Base-by-base conservation (phyloP, 2,797 vertebrate genomes). In the Stomatorhinus walkeri region DNA sequence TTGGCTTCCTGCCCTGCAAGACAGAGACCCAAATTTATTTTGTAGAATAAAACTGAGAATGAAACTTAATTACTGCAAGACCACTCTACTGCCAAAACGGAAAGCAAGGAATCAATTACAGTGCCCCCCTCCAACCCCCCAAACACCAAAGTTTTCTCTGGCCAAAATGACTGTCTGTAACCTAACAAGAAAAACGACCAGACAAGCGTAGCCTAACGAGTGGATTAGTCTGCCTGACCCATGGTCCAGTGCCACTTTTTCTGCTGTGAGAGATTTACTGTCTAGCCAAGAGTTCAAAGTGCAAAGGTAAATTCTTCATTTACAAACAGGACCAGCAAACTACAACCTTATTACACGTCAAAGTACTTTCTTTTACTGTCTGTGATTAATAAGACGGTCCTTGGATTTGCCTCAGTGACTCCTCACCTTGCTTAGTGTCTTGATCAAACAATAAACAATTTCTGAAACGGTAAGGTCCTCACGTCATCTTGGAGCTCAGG, bases 61-160 rank as follows among this genome's bases (percentile, higher is more conserved):
- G n/a, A 24, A 51, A 90, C 90, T 91, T 87, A 93, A 93, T 93
- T 90, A 90, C 89, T 89, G 32, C 92, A 92, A 7, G 85, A 89
- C 88, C 7, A 19, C 90, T 87, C 87, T 91, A 89, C 91, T 90
- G 91, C 90, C 90, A 85, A 51, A 93, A 92, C 89, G 92, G 92
- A 93, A 93, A 92, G 93, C 92, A 90, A 92, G 88, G 92, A 93
- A 92, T 92, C 90, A 90, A 93, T 94, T 93, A 93, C 90, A 92
- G 89, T 32, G 91, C 87, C 90, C 89, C 87, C 19, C 72, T 3
- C 40, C 40, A 43, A 40, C 5, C 68, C 68, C 68, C 64, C 28
- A 36, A n/a, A 46, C 16, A 88, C 86, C 83, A 72, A 90, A 91
- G 89, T 91, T 91, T 93, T 91, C 91, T 90, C 91, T 89, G 89